phyloP scores from a whole-genome alignment of 2,797 vertebrate species.

The Kryptopterus vitreolus region DNA sequence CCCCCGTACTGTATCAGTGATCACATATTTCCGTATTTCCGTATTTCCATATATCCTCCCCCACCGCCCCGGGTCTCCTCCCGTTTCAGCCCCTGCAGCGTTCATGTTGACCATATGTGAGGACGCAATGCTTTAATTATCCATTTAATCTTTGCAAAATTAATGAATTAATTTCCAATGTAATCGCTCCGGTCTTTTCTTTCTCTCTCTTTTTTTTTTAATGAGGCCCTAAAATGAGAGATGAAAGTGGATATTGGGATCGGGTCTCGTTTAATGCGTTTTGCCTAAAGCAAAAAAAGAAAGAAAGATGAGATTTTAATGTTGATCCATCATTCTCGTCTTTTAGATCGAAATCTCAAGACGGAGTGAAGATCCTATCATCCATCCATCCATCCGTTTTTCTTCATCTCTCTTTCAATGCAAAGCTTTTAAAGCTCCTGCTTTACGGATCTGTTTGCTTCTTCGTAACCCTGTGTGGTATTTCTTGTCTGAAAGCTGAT shows the following conservation, averaged over 20 bases:
- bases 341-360: neutral
- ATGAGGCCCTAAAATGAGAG: constrained; percentile 62
- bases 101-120: constrained; percentile 14
- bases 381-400: neutral
- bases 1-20: constrained; percentile 51
- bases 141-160: constrained; percentile 34
- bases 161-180: constrained; percentile 55
- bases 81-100: neutral
- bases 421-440: neutral
- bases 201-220: constrained; percentile 51
- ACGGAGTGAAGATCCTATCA: no score
- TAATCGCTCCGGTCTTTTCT: constrained; percentile 26
- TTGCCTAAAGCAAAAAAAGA: neutral
- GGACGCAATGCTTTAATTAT: constrained; percentile 29
- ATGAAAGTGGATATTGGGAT: constrained; percentile 62
- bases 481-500: constrained; percentile 15
- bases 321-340: neutral
- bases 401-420: neutral
- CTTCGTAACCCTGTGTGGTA: neutral
- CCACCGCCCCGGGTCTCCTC: constrained; percentile 20
- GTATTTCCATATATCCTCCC: no score
- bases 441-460: neutral
- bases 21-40: no score
- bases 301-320: constrained; percentile 23
- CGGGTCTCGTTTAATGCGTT: neutral